Conservation (phyloP, 2,888 invertebrate species). For the Tridacna crocea region DNA sequence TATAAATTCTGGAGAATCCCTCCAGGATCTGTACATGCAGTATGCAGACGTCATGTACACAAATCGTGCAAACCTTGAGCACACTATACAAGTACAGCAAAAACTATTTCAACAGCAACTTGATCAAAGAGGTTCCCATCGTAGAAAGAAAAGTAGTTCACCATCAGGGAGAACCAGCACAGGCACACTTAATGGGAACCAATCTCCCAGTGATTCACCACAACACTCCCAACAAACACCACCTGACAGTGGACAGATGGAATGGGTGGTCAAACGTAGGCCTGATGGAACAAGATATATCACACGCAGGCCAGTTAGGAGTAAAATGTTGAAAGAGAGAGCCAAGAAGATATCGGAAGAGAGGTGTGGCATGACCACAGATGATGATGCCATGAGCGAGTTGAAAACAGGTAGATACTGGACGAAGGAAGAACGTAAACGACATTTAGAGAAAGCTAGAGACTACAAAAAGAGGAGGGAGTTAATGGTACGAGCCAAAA, state of each 20-base stretch:
- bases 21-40: constrained; percentile 82
- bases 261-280: constrained; percentile 91
- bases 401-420: constrained; percentile 91
- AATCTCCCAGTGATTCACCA: constrained; percentile 60
- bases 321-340: constrained; percentile 88
- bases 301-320: constrained; percentile 89
- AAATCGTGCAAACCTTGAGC: constrained; percentile 88
- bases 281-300: constrained; percentile 92
- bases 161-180: constrained; percentile 42
- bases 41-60: constrained; percentile 89
- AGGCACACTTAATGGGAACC: constrained; percentile 48
- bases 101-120: constrained; percentile 85
- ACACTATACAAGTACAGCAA: constrained; percentile 89
- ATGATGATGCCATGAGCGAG: constrained; percentile 92
- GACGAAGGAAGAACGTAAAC: constrained; percentile 90
- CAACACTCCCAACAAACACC: constrained; percentile 61
- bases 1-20: constrained; percentile 73
- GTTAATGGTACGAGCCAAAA: constrained; percentile 77
- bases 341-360: constrained; percentile 89
- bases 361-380: constrained; percentile 89
- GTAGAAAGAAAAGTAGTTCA: constrained; percentile 42
- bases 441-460: constrained; percentile 89
- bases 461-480: constrained; percentile 86
- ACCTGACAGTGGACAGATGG: constrained; percentile 81
- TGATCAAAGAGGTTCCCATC: constrained; percentile 69